phyloP scores from a whole-genome alignment of 2,113 vertebrate genomes.

The human (Homo sapiens) region GRCh38 chr13:53429001-53429500 shows the following conservation, averaged over 20 bases:
- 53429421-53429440: not conserved
- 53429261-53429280: not conserved
- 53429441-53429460: not conserved
- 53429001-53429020: not conserved
- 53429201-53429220: not conserved
- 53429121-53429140: not conserved
- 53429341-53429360: not conserved
- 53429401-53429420: not conserved
- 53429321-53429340: not conserved
- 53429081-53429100: not conserved
- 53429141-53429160: not conserved
- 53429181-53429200: not conserved
- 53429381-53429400: not conserved
- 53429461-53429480: not conserved
- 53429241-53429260: not conserved
- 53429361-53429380: not conserved
- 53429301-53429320: not conserved
- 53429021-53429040: not conserved
- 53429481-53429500: not conserved
- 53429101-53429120: not conserved
- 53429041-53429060: not conserved
- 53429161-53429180: conserved; percentile 13
- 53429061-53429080: not conserved
- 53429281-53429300: not conserved
- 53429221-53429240: conserved; percentile 28